These are phyloP conservation scores for Aproaerema taeniolella DNA, from an alignment of 2,888 invertebrate genomes.

Conservation along the genomic window DNA sequence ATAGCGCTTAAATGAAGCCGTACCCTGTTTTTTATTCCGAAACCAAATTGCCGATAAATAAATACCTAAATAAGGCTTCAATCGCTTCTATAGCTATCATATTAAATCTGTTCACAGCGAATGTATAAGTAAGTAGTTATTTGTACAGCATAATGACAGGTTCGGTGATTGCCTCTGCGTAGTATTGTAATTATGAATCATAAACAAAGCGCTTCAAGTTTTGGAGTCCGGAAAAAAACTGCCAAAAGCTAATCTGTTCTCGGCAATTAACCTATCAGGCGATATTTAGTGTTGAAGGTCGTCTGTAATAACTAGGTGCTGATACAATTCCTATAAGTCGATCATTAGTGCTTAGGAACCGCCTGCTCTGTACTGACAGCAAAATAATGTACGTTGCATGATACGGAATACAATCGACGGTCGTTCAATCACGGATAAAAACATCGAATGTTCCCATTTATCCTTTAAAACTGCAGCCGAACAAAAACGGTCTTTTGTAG, in stretches of 20 bases:
- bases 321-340: conserved; percentile 40
- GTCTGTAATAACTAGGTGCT: conserved; percentile 47
- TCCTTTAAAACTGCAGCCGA: conserved; percentile 40
- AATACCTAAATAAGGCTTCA: conserved; percentile 38
- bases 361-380: conserved; percentile 6
- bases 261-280: conserved; percentile 72
- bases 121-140: conserved; percentile 66
- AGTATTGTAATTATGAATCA: conserved; percentile 70
- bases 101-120: conserved; percentile 49
- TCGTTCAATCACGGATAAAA: conserved; percentile 28
- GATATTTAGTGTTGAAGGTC: conserved; percentile 68
- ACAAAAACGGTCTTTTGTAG: conserved; percentile 44
- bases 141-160: conserved; percentile 72
- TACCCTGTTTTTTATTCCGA: conserved; percentile 36
- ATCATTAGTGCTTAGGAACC: conserved; percentile 1
- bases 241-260: conserved; percentile 68
- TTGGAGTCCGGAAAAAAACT: conserved; percentile 53
- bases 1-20: conserved; percentile 40
- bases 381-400: neutral
- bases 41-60: conserved; percentile 54
- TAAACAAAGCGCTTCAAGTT: conserved; percentile 62
- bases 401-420: conserved; percentile 23
- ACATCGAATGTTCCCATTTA: conserved; percentile 33
- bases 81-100: conserved; percentile 41
- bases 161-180: conserved; percentile 61